These are phyloP conservation scores for Pilophorus perplexus DNA, from an alignment of 2,888 invertebrate genomes.

Conservation along the genomic window DNA sequence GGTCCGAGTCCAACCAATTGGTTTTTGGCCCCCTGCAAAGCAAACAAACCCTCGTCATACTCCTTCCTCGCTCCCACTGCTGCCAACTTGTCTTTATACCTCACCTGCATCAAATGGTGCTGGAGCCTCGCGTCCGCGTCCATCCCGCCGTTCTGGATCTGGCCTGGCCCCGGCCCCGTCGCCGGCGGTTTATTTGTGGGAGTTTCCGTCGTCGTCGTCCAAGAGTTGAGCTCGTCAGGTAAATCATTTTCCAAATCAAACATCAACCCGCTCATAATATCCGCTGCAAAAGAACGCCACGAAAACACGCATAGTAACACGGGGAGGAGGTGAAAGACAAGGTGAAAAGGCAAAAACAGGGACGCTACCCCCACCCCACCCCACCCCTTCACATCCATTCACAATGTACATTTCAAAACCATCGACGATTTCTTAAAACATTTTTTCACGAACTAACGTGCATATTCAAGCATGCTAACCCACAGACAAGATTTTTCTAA, in stretches of 20 bases:
- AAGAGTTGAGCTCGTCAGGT: constrained; percentile 74
- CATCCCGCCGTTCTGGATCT: constrained; percentile 45
- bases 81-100: too few relatives aligned
- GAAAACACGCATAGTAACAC: constrained; percentile 24
- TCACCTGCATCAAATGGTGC: constrained; percentile 44
- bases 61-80: too few relatives aligned
- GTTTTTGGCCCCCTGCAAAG: constrained; percentile 67
- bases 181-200: constrained; percentile 69
- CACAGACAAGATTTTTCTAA: too few relatives aligned
- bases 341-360: too few relatives aligned
- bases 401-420: too few relatives aligned
- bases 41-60: constrained; percentile 46
- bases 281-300: constrained; percentile 53
- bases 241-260: constrained; percentile 88
- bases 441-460: constrained; percentile 13
- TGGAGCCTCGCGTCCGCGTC: constrained; percentile 44
- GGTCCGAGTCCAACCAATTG: constrained; percentile 62
- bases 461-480: constrained; percentile 14
- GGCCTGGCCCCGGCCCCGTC: constrained; percentile 72
- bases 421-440: neutral
- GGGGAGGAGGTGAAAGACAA: neutral
- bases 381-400: too few relatives aligned
- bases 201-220: constrained; percentile 64
- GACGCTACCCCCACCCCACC: too few relatives aligned
- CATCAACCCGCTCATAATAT: constrained; percentile 81